A percentile compares a stretch with the other conserved stretches of the same genome.
Conservation (phyloP, 2,113 vertebrate genomes). For the Tragelaphus scriptus region DNA sequence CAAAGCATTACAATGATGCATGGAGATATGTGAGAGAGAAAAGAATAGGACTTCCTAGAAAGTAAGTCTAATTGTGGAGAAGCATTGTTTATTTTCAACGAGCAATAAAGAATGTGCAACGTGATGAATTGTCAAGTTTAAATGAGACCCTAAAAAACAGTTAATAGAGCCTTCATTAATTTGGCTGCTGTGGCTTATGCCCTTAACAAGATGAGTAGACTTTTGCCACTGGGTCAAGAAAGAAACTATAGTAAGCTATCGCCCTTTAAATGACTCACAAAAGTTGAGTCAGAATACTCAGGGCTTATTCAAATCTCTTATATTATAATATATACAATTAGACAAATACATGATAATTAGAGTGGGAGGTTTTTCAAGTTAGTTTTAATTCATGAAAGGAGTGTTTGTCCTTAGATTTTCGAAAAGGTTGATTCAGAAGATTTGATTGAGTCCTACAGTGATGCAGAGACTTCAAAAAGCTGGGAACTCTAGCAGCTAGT, state of each 20-base stretch:
- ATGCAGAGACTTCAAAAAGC: not conserved
- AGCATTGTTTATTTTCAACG: not conserved
- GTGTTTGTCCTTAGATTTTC: not conserved
- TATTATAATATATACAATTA: not conserved
- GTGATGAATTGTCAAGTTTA: not conserved
- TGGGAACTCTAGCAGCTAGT: not conserved
- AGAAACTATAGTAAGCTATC: not conserved
- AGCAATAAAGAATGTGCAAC: not conserved
- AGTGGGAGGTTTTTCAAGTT: not conserved
- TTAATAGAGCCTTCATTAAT: not conserved
- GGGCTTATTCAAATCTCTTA: not conserved
- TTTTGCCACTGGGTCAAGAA: not conserved
- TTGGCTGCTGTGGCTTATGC: not conserved
- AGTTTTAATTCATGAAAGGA: not conserved
- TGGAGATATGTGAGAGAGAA: not conserved
- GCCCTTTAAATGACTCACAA: not conserved
- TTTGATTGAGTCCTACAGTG: not conserved
- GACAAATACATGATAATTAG: not conserved
- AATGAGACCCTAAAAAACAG: not conserved
- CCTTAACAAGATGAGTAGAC: not conserved
- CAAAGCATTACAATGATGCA: not conserved
- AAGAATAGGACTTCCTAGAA: not conserved
- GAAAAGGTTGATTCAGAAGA: not conserved
- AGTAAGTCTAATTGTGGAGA: not conserved
- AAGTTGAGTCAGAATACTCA: not conserved